Base-by-base conservation (phyloP, 2,888 invertebrate genomes). In the Scelioninae gen. 1 region DNA sequence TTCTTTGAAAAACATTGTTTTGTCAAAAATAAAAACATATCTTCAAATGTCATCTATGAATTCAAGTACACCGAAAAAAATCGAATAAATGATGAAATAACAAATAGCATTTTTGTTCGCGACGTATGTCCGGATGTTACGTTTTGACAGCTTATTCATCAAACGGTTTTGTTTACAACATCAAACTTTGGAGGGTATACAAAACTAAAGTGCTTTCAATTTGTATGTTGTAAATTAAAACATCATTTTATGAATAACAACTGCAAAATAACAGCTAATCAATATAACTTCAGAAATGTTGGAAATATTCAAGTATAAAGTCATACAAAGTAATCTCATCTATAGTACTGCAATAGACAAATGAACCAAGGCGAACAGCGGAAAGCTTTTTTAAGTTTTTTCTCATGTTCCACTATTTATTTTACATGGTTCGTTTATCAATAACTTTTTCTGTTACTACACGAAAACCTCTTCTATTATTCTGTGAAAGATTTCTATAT, bases 111-210 rank as follows among this genome's bases (percentile, higher is more conserved):
- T 34, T 47, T 47, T 56, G 43, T 56, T 47, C 56, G 5, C 10
- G 32, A 16, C 47, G 32, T 31, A 47, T 31, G 51, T 55, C 16
- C 68, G 40, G 32, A n/a, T 16, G 47, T 47, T 15, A 63, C 47
- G n/a, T 47, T 63, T 49, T 34, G 62, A 63, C 47, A 63, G 62
- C 47, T 63, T 63, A 63, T 63, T 47, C 47, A 32, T 63, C 62
- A 63, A 63, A 63, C 23, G 23, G 16, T 47, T n/a, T 47, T 63
- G 62, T 63, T 63, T 47, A 34, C 47, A 63, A 32, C 32, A 29
- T 34, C 23, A 23, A 23, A 23, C 23, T 23, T 23, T 23, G 4
- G 23, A 23, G 23, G 23, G 23, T 23, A 23, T 23, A 23, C 23
- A 4, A 23, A 23, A 23, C 23, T 23, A 23, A 23, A 23, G 23